Evolutionary conservation across 1,140 invertebrate genomes (phyloP).

Genomic region (Wasmannia auropunctata): DNA sequence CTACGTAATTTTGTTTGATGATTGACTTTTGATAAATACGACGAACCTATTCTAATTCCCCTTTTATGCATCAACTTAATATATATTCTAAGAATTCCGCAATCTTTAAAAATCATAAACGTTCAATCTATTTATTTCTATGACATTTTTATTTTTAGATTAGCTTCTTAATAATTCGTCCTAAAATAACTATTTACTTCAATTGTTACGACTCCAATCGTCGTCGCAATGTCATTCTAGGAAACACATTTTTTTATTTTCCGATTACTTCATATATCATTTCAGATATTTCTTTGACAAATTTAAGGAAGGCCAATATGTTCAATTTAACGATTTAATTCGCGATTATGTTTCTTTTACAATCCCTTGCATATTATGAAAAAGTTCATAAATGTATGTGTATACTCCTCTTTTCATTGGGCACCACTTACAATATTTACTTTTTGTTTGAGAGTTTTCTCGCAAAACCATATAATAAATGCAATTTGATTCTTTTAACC

Average conservation of each 20-base stretch:
- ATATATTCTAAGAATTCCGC: neutral
- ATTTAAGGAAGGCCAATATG: neutral
- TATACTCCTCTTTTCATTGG: neutral
- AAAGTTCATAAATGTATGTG: neutral
- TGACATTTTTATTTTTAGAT: neutral
- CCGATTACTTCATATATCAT: neutral
- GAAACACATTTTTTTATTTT: constrained; percentile 13
- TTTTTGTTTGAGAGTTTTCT: neutral
- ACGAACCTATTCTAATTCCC: neutral
- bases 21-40: neutral
- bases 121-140: constrained; percentile 18
- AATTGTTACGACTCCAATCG: constrained; percentile 18
- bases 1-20: neutral
- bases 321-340: constrained; percentile 16
- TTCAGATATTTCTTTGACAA: neutral
- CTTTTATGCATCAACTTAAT: constrained; percentile 10
- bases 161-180: neutral
- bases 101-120: neutral
- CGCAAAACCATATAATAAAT: constrained; percentile 9
- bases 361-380: constrained; percentile 4
- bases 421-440: neutral
- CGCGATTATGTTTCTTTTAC: neutral
- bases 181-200: constrained; percentile 10
- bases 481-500: neutral
- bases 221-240: neutral